Base-by-base conservation (phyloP, 2,888 invertebrate species). In the Pterostichus madidus region DNA sequence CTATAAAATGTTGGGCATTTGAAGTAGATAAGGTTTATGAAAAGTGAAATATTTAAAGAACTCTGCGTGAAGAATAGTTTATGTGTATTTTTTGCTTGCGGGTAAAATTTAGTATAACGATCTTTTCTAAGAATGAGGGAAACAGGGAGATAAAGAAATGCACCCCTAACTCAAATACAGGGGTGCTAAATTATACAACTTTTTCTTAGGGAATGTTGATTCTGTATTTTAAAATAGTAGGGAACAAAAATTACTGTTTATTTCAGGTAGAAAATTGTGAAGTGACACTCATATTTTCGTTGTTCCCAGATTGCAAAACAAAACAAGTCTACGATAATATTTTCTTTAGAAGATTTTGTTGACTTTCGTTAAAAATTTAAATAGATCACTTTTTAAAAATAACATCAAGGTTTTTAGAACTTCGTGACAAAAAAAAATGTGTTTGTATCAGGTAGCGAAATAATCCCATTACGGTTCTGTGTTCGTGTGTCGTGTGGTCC, bases 151-250 rank as follows among this genome's bases (percentile, higher is more conserved):
- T 71, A 71, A 71, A 71, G 68, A 71, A 71, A 71, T 71, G 68
- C 68, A 71, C 68, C 68, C 68, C 31, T 24, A 44, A 44, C 68
- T 71, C 68, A 71, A 71, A 71, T 17, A 71, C 68, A 39, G 68
- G 68, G 68, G 68, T 44, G 68, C 68, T 71, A 71, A 71, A 71
- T 71, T 71, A 71, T 71, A 71, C 68, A 44, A 71, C 68, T 71
- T 71, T 71, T 71, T 71, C 13, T 71, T 44, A 71, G 2, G 17
- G 56, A 71, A 71, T 46, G 46, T 71, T 71, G 15, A 44, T 44
- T 71, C 17, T 71, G 68, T 44, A 64, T 64, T 39, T 31, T 5
- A 71, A 71, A 39, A 44, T 15, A 71, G 68, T 10, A 71, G 44
- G 39, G 68, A 15, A 71, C 13, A 71, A 71, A 71, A 71, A 71